Evolutionary conservation across 2,797 vertebrate genomes (phyloP).

Genomic region (Muscicapa striata): DNA sequence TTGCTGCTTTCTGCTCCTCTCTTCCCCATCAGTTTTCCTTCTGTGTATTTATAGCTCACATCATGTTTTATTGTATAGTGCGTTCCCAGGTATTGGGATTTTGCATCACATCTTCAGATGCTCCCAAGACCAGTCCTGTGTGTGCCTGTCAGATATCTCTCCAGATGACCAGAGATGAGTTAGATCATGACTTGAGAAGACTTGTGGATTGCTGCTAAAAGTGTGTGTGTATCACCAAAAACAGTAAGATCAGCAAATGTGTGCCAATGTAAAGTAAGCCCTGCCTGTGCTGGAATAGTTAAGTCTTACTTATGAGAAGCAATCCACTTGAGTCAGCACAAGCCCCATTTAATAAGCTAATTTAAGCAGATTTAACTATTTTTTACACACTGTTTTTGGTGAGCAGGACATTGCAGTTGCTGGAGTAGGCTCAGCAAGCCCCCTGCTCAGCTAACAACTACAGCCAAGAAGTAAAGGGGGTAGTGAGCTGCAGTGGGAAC

Average conservation of each 20-base stretch:
- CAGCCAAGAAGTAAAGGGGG: neutral
- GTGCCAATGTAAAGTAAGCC: neutral
- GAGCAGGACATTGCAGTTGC: rapidly evolving
- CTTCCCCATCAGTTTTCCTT: neutral
- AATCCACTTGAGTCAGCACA: neutral
- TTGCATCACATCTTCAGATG: neutral
- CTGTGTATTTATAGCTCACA: neutral
- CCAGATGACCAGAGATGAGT: neutral
- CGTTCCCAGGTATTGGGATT: neutral
- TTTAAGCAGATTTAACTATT: neutral
- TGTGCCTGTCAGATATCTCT: neutral
- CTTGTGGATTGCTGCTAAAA: neutral
- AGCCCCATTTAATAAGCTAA: neutral
- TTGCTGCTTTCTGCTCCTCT: neutral
- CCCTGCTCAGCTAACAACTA: neutral
- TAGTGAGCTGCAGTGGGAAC: neutral
- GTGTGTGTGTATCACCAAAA: neutral
- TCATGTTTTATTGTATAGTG: rapidly evolving
- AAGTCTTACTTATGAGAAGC: neutral
- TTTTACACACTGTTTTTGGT: neutral
- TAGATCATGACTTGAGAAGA: neutral
- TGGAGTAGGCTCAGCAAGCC: neutral
- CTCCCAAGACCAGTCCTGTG: neutral
- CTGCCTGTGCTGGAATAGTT: neutral
- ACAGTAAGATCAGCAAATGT: neutral